Evolutionary conservation across 2,113 vertebrate species (phyloP), one percentile per base, ranked within the genome.

Genomic region (Microtus montanus): DNA sequence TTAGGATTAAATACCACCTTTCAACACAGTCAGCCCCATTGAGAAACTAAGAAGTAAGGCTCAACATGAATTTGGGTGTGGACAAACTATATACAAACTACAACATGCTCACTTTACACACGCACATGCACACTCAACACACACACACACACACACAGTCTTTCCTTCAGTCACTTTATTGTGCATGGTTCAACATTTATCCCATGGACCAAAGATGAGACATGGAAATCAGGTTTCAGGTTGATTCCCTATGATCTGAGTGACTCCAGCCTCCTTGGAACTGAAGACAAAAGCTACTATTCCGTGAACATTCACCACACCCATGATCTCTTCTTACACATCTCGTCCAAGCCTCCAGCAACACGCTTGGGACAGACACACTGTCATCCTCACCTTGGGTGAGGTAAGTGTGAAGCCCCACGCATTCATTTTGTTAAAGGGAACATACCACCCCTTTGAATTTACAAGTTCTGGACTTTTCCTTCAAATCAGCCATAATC

Each of bases 401-500:
- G 87, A 95, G 30, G 85, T 90, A 90, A 95, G 87, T 77, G 84
- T 58, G n/a, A 96, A 93, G 64, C 61, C 84, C 38, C 35, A 78
- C 10, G 28, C 1, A 0, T 61, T 93, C 28, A 83, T 73, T 47
- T 44, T 47, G 92, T 86, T 94, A 73, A 93, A 93, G 80, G 80
- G 28, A 95, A 87, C 74, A 7, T 58, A 58, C 83, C 66, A 38
- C 70, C 82, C 85, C 64, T 92, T 77, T 93, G 85, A 96, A 83
- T 95, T 73, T 80, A 8, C 54, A 93, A 94, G 77, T 93, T 94
- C 93, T 94, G 91, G 80, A 94, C 84, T 88, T 85, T 93, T 95
- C 85, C 71, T 95, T 95, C 75, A 93, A 95, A 95, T 93, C 89
- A 93, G 66, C 80, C 73, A 73, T 95, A 96, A 90, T 90, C 44